Evolutionary conservation across 2,797 vertebrate species (phyloP).

Genomic region (Arrhamphus sclerolepis): DNA sequence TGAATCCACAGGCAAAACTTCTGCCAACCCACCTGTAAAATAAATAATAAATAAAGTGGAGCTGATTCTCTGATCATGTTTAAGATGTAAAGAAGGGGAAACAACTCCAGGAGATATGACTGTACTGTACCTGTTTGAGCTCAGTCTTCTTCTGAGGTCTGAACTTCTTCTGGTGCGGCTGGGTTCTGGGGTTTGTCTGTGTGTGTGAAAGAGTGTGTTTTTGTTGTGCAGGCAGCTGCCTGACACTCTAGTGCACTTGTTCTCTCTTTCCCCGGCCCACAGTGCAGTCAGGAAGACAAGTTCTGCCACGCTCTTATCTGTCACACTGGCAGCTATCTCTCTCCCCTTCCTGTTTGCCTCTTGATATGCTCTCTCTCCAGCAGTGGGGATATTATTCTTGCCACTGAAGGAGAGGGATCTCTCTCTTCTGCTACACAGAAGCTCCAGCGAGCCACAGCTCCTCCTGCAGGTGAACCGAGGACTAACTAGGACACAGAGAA

Average conservation of each 20-base stretch:
- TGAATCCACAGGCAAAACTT: slow-evolving; percentile 58
- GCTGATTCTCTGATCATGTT: slow-evolving; percentile 15
- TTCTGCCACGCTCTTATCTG: slow-evolving; percentile 78
- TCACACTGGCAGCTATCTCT: slow-evolving; percentile 77
- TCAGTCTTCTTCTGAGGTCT: slow-evolving; percentile 59
- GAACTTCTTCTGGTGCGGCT: slow-evolving; percentile 63
- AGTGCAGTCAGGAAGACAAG: slow-evolving; percentile 73
- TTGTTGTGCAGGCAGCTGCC: slow-evolving; percentile 57
- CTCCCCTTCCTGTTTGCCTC: slow-evolving; percentile 68
- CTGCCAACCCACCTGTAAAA: slow-evolving; percentile 52
- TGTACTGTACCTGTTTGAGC: slow-evolving; percentile 70
- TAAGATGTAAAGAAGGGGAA: slow-evolving; percentile 11
- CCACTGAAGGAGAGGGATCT: slow-evolving; percentile 76
- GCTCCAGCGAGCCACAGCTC: slow-evolving; percentile 80
- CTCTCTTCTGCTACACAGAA: slow-evolving; percentile 66
- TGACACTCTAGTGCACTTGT: slow-evolving; percentile 77
- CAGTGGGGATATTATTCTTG: slow-evolving; percentile 70
- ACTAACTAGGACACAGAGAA: slow-evolving; percentile 28
- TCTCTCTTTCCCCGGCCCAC: slow-evolving; percentile 69
- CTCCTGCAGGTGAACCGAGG: slow-evolving; percentile 83
- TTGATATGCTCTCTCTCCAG: slow-evolving; percentile 74
- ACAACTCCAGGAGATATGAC: slow-evolving; percentile 20
- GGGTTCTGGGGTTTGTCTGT: slow-evolving; percentile 50
- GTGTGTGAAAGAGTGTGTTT: slow-evolving; percentile 30
- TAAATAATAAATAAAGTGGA: slow-evolving; percentile 50